Base-by-base conservation (phyloP, 2,113 vertebrate genomes). In the Thalassarche chlororhynchos region DNA sequence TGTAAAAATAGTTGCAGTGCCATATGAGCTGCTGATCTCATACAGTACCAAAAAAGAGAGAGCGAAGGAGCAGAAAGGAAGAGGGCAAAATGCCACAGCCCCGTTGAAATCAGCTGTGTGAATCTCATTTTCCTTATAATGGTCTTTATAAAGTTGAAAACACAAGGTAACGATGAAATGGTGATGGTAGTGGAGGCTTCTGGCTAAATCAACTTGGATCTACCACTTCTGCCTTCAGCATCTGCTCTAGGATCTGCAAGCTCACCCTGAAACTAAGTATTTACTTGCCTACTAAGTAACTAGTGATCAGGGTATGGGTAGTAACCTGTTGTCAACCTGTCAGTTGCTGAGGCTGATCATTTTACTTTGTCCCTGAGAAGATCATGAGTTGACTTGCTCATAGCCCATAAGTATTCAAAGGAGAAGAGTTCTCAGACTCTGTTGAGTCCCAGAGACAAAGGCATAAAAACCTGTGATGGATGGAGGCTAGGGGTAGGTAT, bases 11-110 rank as follows among this genome's bases (percentile, higher is more conserved):
- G 62, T n/a, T 24, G 32, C 72, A 42, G 55, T 58, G 60, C 62
- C 83, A 55, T 49, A 31, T 55, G 91, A 93, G 84, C 83, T 79
- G 38, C 57, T 90, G 87, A 71, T 54, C 83, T 49, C 84, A 54
- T 54, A 10, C 20, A 31, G 38, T 23, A 60, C 61, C 72, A 69
- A 70, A 90, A 84, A 72, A 25, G 16, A 68, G 61, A 79, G 68
- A 26, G 46, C 0, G 2, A 55, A n/a, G 8, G 51, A 90, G 61
- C 23, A 62, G 60, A 74, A 47, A 42, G 25, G 40, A 86, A 18
- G 17, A 76, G 28, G 64, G 14, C 6, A 52, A 78, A 86, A 68
- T 46, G 9, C 6, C 68, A 31, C 46, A 28, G 21, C 9, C 19
- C 28, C 18, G 1, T 12, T 49, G 17, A 75, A 70, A 54, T 42